Base-by-base conservation (phyloP, 2,113 vertebrate genomes). In the Apistogramma diplotaenia region DNA sequence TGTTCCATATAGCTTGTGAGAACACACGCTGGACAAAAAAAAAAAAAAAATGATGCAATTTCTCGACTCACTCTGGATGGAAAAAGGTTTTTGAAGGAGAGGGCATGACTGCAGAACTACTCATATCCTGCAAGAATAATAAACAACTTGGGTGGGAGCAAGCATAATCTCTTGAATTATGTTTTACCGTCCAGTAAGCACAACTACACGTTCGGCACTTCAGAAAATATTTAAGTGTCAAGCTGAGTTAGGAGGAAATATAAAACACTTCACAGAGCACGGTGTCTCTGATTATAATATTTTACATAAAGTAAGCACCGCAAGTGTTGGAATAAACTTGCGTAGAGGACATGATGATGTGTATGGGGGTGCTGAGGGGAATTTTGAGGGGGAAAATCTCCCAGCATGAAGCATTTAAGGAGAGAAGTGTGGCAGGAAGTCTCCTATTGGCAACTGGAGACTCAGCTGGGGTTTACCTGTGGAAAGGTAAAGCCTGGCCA, bases 1-100 rank as follows among this genome's bases (percentile, higher is more conserved):
- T 82, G 79, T 72, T 84, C 81, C 80, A 79, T 87, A 78, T 55
- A 83, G 79, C 67, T 65, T 9, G 55, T 76, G 79, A 18, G 46
- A 82, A 80, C 80, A 51, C 84, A 79, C 83, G 12, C 8, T 77
- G 4, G 70, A 60, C 54, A 76, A 78, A 60, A n/a, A n/a, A n/a
- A n/a, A n/a, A n/a, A n/a, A n/a, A n/a, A n/a, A n/a, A 70, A 77
- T 8, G n/a, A 56, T 76, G 43, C 80, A 27, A 58, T 67, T 40
- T 78, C 33, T 65, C 61, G 23, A 13, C 35, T 86, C 7, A 4
- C 65, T 55, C 43, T 1, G 58, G 33, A 62, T 33, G 83, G 79
- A 79, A 79, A 40, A 75, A 49, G 18, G n/a, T n/a, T 27, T 67
- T n/a, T 3, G 43, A 49, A 78, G 73, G 29, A 55, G 74, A 65